Conservation (phyloP, 2,113 vertebrate species). For the Emydocephalus ijimae region DNA sequence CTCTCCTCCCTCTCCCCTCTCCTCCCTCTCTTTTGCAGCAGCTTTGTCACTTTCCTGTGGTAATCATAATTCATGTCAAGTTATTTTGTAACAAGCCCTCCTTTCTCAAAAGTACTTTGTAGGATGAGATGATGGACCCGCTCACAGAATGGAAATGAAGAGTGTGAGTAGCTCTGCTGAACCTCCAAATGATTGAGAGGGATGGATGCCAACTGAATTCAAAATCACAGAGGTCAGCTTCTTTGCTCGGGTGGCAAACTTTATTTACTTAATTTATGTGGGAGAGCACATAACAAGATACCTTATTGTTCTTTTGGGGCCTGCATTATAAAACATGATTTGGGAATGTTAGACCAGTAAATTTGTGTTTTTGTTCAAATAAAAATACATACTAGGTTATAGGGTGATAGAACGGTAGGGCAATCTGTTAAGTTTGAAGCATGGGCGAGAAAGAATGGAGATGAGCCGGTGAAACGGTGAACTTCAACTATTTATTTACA, state of each 20-base stretch:
- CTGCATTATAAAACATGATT: neutral
- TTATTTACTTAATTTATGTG: neutral
- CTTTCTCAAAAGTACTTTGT: neutral
- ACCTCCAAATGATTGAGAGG: neutral
- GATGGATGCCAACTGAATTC: neutral
- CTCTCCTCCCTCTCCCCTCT: too few relatives aligned
- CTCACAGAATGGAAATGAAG: neutral
- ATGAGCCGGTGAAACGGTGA: too few relatives aligned
- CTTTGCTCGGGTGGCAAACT: neutral
- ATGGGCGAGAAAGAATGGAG: too few relatives aligned
- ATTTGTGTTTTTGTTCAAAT: neutral
- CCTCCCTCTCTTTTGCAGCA: neutral
- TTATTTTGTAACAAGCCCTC: neutral
- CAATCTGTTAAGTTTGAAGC: too few relatives aligned
- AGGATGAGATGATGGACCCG: neutral
- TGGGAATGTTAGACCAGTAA: conserved; percentile 1
- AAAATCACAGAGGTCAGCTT: neutral
- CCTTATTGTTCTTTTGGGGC: neutral
- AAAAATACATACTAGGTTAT: neutral
- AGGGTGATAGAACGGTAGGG: neutral
- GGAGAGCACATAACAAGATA: neutral
- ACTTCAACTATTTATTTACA: too few relatives aligned
- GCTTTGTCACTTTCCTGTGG: neutral
- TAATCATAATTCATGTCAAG: neutral
- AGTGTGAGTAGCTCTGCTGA: neutral